Conservation (phyloP, 1,140 invertebrate species). For the Euborellia annulipes region DNA sequence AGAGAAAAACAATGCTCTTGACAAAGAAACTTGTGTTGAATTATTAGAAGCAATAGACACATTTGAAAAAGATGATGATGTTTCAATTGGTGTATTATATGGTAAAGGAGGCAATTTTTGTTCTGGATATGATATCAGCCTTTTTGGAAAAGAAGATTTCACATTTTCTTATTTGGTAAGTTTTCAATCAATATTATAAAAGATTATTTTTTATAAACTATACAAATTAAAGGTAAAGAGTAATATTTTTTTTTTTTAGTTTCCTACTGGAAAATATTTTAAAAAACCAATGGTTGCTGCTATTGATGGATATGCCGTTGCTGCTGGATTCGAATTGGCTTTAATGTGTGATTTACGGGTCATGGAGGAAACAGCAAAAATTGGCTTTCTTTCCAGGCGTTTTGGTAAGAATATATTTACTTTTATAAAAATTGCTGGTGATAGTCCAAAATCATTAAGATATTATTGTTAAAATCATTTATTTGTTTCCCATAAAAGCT, state of each 20-base stretch:
- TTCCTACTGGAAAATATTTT: conserved; percentile 42
- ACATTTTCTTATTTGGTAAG: conserved; percentile 2
- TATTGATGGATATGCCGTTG: conserved; percentile 74
- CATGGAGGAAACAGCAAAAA: conserved; percentile 62
- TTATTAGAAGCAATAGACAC: conserved; percentile 52
- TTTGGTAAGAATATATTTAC: conserved; percentile 44
- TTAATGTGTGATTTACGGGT: conserved; percentile 80
- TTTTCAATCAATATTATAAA: conserved; percentile 5
- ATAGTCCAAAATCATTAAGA: too few relatives aligned
- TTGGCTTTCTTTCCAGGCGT: conserved; percentile 69
- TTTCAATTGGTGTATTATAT: conserved; percentile 59
- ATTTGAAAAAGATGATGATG: conserved; percentile 59
- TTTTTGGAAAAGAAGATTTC: too few relatives aligned
- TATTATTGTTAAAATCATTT: too few relatives aligned
- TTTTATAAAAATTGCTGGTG: not conserved
- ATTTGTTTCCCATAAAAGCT: too few relatives aligned
- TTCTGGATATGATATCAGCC: conserved; percentile 78
- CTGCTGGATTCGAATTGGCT: conserved; percentile 76
- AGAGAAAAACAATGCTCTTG: conserved; percentile 62
- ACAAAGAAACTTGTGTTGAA: conserved; percentile 44
- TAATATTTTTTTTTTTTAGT: conserved; percentile 27
- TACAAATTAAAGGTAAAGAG: too few relatives aligned
- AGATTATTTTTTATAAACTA: too few relatives aligned
- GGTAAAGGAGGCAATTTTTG: conserved; percentile 83
- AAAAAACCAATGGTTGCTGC: conserved; percentile 76